Evolutionary conservation across 2,797 vertebrate genomes (phyloP).

Genomic region (Myotis daubentonii): DNA sequence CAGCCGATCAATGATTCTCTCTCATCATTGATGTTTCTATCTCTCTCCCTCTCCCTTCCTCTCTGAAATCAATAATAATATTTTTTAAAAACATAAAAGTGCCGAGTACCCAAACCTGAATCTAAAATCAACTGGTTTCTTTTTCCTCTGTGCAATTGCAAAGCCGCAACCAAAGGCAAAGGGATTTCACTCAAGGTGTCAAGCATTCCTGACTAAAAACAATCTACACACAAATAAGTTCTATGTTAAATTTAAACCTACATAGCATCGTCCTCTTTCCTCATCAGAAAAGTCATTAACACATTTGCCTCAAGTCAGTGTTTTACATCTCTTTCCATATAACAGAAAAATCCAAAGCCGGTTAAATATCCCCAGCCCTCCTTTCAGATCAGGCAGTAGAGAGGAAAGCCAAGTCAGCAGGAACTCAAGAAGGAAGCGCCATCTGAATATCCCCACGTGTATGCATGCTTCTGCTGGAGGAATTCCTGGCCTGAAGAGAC

Average conservation of each 20-base stretch:
- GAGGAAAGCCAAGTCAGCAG: background rate
- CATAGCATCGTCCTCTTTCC: background rate
- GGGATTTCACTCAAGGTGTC: background rate
- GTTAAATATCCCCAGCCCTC: background rate
- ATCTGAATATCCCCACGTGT: background rate
- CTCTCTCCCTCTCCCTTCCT: background rate
- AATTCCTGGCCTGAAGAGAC: slow-evolving; percentile 65
- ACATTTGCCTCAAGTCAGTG: background rate
- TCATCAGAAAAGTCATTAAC: slow-evolving; percentile 24
- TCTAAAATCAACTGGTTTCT: background rate
- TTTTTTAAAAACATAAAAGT: background rate
- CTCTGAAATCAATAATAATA: background rate
- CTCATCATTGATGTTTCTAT: background rate
- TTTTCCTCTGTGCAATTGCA: background rate
- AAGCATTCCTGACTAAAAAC: background rate
- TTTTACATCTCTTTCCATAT: background rate
- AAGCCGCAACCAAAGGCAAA: background rate
- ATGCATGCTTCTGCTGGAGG: slow-evolving; percentile 36
- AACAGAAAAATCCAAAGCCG: background rate
- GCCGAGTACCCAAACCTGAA: slow-evolving; percentile 2
- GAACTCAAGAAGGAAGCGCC: background rate
- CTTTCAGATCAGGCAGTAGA: background rate
- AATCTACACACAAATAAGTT: background rate
- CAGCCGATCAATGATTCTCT: background rate
- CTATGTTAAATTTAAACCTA: slow-evolving; percentile 4